Percentiles rank a stretch among this genome's conserved stretches.
These are phyloP conservation scores for Ascidia mentula DNA, from an alignment of 23 tunicate genomes.

Conservation along the genomic window DNA sequence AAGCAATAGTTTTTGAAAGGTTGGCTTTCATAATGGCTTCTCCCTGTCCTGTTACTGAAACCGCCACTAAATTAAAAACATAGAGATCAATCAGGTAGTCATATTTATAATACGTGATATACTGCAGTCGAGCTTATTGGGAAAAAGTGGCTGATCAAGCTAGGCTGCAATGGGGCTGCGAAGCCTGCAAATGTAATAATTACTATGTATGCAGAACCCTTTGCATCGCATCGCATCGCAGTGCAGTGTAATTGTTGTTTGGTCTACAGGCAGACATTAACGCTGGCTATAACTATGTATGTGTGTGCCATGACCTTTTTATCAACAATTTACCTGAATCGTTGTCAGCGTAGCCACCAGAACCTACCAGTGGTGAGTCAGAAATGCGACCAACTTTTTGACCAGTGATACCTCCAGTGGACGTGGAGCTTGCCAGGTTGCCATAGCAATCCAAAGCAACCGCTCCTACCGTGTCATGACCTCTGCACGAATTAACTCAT, in stretches of 20 bases:
- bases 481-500: constrained; percentile 31
- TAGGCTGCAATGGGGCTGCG: too few species aligned
- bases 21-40: constrained; percentile 63
- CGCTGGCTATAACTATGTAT: too few species aligned
- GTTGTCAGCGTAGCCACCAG: constrained; percentile 70
- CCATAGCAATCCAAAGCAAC: constrained; percentile 64
- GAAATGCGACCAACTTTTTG: constrained; percentile 55
- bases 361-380: constrained; percentile 49
- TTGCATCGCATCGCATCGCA: too few species aligned
- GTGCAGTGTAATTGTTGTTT: too few species aligned
- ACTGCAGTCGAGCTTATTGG: too few species aligned
- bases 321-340: constrained; percentile 49
- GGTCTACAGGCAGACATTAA: too few species aligned
- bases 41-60: constrained; percentile 78
- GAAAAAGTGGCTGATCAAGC: too few species aligned
- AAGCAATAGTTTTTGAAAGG: constrained; percentile 40
- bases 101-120: too few species aligned
- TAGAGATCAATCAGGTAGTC: too few species aligned
- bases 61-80: too few species aligned
- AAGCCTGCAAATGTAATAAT: neutral
- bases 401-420: constrained; percentile 65
- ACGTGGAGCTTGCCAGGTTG: constrained; percentile 71
- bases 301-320: too few species aligned
- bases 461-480: constrained; percentile 80
- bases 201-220: too few species aligned